Evolutionary conservation across 30 jellyfish, hydroid and myxozoan genomes (phyloP).

Genomic region (Mastigias papua): DNA sequence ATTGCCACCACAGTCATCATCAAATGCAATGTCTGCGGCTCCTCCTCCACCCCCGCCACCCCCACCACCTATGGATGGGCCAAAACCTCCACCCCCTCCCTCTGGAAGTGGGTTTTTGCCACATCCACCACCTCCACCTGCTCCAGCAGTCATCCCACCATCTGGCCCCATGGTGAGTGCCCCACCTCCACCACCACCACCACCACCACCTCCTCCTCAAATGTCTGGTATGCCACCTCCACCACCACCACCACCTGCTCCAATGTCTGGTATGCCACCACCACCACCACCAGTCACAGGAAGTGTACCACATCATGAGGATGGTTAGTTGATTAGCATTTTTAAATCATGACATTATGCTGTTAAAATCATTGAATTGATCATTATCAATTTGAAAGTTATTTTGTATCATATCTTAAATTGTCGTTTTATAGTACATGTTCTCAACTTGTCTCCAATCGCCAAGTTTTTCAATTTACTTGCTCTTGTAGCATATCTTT

Average conservation of each 20-base stretch:
- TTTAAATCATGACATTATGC: conserved; percentile 1
- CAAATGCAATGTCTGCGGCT: conserved; percentile 31
- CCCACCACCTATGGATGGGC: conserved; percentile 33
- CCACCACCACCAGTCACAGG: conserved; percentile 83
- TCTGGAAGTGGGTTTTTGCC: conserved; percentile 8
- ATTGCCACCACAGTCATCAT: neutral
- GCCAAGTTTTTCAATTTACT: no score
- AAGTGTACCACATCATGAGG: conserved; percentile 1
- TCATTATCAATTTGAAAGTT: no score
- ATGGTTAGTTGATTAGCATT: conserved; percentile 32
- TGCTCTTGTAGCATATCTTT: no score
- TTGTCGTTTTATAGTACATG: no score
- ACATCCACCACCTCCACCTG: conserved; percentile 44
- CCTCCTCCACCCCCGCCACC: conserved; percentile 67
- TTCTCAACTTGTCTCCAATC: no score
- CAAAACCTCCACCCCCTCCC: conserved; percentile 62
- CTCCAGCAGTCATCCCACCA: conserved; percentile 60
- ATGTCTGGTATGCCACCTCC: conserved; percentile 31
- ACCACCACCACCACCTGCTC: conserved; percentile 36
- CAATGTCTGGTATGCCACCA: conserved; percentile 36
- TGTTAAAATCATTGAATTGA: no score
- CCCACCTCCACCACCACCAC: conserved; percentile 61
- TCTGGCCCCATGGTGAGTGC: conserved; percentile 17
- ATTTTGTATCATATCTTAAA: no score
- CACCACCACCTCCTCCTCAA: conserved; percentile 13